Percentiles rank a stretch among this genome's conserved stretches.
Conservation (phyloP, 2,113 vertebrate species). For the Equus quagga region DNA sequence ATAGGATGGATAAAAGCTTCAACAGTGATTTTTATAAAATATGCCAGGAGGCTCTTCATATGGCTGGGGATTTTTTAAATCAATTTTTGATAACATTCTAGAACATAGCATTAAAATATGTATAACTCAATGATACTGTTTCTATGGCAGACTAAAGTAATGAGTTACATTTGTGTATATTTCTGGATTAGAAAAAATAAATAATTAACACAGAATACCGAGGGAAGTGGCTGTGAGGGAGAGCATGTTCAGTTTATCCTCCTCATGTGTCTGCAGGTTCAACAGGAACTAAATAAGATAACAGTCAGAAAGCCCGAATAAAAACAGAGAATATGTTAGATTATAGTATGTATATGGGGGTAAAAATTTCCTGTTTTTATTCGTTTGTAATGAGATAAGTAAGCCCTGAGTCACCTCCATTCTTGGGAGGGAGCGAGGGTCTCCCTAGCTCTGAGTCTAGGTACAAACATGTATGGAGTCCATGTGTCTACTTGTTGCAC, state of each 20-base stretch:
- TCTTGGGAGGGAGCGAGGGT: background rate
- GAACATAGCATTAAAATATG: background rate
- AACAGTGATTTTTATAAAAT: constrained; percentile 41
- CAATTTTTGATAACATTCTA: constrained; percentile 36
- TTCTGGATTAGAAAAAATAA: constrained; percentile 29
- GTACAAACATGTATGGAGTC: background rate
- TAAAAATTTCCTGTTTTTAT: background rate
- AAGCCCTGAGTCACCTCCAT: no score
- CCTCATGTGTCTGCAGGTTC: background rate
- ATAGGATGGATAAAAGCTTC: background rate
- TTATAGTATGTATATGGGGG: no score
- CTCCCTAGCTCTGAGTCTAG: background rate
- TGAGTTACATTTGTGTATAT: constrained; percentile 5
- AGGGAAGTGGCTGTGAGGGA: background rate
- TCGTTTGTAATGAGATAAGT: background rate
- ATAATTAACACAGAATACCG: background rate
- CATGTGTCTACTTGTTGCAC: background rate
- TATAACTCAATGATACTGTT: background rate
- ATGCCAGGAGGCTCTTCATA: background rate
- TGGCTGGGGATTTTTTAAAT: background rate
- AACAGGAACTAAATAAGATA: background rate
- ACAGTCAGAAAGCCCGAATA: background rate
- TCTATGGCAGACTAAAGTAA: constrained; percentile 15
- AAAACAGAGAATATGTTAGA: background rate
- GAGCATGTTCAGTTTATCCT: background rate